Conservation (phyloP, 2,113 vertebrate species). For the Ammodytes dubius region DNA sequence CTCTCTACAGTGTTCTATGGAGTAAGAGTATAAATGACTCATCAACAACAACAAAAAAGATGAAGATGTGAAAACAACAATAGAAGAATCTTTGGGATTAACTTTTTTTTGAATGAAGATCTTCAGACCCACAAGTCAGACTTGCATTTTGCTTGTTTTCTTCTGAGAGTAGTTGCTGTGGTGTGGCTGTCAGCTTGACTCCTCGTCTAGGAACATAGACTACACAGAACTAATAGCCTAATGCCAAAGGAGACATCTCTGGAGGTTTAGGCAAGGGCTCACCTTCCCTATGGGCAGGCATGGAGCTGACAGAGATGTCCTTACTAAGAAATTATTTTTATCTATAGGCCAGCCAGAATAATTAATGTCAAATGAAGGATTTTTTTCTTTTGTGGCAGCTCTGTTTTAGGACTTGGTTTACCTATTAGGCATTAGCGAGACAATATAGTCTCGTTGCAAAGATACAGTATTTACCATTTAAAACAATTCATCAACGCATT, state of each 20-base stretch:
- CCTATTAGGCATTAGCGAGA: slow-evolving; percentile 1
- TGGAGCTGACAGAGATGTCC: slow-evolving; percentile 44
- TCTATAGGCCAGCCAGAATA: slow-evolving; percentile 59
- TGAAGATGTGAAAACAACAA: background rate
- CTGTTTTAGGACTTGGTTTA: slow-evolving; percentile 14
- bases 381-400: slow-evolving; percentile 21
- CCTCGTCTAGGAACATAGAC: slow-evolving; percentile 31
- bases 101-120: background rate
- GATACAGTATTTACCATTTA: slow-evolving; percentile 23
- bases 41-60: background rate
- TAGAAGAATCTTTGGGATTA: background rate
- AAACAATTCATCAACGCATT: slow-evolving; percentile 32
- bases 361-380: slow-evolving; percentile 67
- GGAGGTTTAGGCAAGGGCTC: slow-evolving; percentile 54
- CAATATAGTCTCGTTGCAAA: background rate
- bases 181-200: slow-evolving; percentile 42
- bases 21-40: background rate
- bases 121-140: background rate
- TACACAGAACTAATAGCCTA: slow-evolving; percentile 52
- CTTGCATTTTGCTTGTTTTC: background rate
- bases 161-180: background rate
- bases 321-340: slow-evolving; percentile 62
- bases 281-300: slow-evolving; percentile 65
- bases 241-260: slow-evolving; percentile 59
- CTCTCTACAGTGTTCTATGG: background rate